Conservation (phyloP, 2,888 invertebrate species). For the Metalampra italica region DNA sequence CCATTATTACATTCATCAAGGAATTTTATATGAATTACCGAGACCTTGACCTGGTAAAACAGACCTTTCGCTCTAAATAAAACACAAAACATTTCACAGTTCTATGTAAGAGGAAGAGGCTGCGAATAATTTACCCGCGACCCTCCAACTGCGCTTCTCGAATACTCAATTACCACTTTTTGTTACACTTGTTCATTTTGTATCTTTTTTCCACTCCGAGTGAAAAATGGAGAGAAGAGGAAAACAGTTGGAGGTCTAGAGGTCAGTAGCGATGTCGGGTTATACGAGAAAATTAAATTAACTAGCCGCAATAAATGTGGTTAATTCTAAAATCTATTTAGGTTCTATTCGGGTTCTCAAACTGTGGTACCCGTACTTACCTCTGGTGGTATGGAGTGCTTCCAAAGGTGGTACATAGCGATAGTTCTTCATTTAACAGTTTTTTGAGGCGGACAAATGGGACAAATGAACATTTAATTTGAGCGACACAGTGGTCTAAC, state of each 20-base stretch:
- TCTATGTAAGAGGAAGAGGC: slow-evolving; percentile 19
- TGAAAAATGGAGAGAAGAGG: background rate
- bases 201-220: slow-evolving; percentile 25
- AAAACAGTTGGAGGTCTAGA: background rate
- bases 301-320: background rate
- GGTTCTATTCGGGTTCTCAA: no score
- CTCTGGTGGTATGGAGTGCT: no score
- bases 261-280: background rate
- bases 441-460: no score
- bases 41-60: no score
- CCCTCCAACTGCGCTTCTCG: slow-evolving; percentile 46
- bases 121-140: slow-evolving; percentile 47
- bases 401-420: no score
- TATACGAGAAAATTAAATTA: background rate
- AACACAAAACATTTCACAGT: slow-evolving; percentile 25
- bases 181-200: slow-evolving; percentile 40
- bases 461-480: no score
- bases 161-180: slow-evolving; percentile 62
- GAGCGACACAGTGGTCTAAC: no score
- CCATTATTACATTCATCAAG: no score
- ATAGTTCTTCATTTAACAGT: no score
- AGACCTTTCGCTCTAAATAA: background rate
- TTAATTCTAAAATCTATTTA: background rate
- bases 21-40: no score
- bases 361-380: no score